Evolutionary conservation across 2,888 invertebrate species (phyloP).

Genomic region (Tetrapedia diversipes): DNA sequence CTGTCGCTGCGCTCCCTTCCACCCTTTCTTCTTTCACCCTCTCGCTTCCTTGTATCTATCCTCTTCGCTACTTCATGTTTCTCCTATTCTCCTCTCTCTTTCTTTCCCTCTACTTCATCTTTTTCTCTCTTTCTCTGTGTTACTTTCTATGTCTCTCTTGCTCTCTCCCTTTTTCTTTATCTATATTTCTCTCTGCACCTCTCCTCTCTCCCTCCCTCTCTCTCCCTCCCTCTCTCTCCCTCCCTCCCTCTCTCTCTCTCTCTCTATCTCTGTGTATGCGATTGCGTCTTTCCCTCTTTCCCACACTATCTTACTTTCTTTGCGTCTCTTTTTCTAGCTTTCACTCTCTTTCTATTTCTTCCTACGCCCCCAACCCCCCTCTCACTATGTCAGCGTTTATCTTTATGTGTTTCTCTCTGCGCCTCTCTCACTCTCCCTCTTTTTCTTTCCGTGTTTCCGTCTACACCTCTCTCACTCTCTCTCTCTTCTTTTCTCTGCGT

Average conservation of each 20-base stretch:
- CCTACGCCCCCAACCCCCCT: too few relatives aligned
- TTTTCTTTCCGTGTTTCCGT: neutral
- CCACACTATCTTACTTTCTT: neutral
- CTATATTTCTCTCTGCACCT: too few relatives aligned
- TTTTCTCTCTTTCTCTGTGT: neutral
- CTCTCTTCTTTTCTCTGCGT: neutral
- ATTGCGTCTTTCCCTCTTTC: too few relatives aligned
- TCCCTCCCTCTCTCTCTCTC: neutral
- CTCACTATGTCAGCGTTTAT: neutral
- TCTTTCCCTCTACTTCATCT: too few relatives aligned
- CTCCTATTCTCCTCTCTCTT: conserved; percentile 9
- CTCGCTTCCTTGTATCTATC: neutral
- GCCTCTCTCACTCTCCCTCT: neutral
- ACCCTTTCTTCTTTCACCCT: conserved; percentile 28
- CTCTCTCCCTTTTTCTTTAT: neutral
- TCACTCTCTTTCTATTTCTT: neutral
- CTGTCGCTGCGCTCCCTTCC: conserved; percentile 9
- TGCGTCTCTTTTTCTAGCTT: too few relatives aligned
- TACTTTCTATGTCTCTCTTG: neutral
- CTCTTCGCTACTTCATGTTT: conserved; percentile 19
- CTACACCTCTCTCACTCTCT: neutral
- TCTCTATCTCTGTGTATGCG: neutral
- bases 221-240: too few relatives aligned
- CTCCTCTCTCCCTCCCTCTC: too few relatives aligned
- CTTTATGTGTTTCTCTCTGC: neutral